phyloP scores from a whole-genome alignment of 2,797 vertebrate genomes.

The Sebastes hopkinsi region DNA sequence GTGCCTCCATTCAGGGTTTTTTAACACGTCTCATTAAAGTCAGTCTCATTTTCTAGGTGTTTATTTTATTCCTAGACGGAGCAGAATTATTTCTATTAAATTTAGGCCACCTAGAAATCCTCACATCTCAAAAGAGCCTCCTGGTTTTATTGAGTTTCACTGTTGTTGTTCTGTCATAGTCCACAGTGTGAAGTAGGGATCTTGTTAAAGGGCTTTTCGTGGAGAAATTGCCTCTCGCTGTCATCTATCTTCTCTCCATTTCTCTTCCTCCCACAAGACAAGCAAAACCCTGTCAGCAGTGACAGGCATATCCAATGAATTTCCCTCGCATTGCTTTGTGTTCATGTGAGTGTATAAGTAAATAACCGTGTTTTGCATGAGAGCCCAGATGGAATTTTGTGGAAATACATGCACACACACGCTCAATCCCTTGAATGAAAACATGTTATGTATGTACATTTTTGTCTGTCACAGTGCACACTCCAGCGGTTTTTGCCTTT shows the following conservation, averaged over 20 bases:
- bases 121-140: background rate
- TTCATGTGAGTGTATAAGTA: slow-evolving; percentile 2
- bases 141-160: slow-evolving; percentile 9
- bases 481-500: slow-evolving; percentile 2
- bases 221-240: slow-evolving; percentile 2
- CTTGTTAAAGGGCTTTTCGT: slow-evolving; percentile 7
- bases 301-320: background rate
- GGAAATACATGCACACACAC: background rate
- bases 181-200: slow-evolving; percentile 2
- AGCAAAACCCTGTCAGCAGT: background rate
- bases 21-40: background rate
- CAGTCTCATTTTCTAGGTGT: background rate
- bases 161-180: background rate
- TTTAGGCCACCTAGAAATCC: background rate
- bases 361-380: slow-evolving; percentile 15
- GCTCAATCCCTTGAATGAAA: background rate
- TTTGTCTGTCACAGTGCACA: background rate
- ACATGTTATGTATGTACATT: background rate
- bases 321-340: background rate
- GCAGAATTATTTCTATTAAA: background rate
- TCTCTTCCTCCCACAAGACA: slow-evolving; percentile 16
- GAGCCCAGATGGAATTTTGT: slow-evolving; percentile 12
- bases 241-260: background rate
- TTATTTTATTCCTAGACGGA: background rate
- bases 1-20: background rate